A percentile compares a stretch with the other conserved stretches of the same genome.
These are phyloP conservation scores for Enteromius thamalakanensis DNA, from an alignment of 2,797 vertebrate genomes.

Conservation along the genomic window DNA sequence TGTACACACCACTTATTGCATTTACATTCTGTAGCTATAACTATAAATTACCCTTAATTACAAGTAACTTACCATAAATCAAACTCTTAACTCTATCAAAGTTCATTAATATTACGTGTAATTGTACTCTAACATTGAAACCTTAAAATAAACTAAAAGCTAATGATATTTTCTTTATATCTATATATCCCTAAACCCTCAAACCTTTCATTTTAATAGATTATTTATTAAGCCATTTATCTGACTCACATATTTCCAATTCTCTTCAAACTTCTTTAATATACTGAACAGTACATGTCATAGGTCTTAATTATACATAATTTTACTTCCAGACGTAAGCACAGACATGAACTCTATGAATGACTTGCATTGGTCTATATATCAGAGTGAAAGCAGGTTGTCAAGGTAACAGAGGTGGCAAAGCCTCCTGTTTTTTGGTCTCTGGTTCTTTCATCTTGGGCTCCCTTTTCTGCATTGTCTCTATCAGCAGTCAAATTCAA, in stretches of 20 bases:
- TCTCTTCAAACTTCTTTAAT: background rate
- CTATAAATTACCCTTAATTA: background rate
- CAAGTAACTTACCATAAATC: background rate
- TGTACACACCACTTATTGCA: background rate
- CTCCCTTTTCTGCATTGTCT: background rate
- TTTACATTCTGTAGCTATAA: background rate
- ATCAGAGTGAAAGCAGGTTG: constrained; percentile 25
- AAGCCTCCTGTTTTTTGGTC: constrained; percentile 34
- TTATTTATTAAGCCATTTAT: background rate
- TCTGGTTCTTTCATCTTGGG: constrained; percentile 31
- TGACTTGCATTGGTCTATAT: constrained; percentile 12
- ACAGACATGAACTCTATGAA: constrained; percentile 20
- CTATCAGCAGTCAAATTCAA: constrained; percentile 1
- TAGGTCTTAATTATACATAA: background rate
- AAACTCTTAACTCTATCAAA: background rate
- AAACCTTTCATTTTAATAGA: background rate
- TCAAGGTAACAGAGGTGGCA: constrained; percentile 34
- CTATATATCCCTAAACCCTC: background rate
- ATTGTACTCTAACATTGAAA: background rate
- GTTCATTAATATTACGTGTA: background rate
- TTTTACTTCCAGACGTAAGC: background rate
- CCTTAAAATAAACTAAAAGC: background rate
- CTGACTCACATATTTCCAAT: background rate
- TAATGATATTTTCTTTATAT: background rate
- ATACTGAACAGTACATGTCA: background rate